A percentile compares a stretch with the other conserved stretches of the same genome.
phyloP scores from a whole-genome alignment of 30 jellyfish, hydroid and myxozoan genomes.

The Clytia hemisphaerica region DNA sequence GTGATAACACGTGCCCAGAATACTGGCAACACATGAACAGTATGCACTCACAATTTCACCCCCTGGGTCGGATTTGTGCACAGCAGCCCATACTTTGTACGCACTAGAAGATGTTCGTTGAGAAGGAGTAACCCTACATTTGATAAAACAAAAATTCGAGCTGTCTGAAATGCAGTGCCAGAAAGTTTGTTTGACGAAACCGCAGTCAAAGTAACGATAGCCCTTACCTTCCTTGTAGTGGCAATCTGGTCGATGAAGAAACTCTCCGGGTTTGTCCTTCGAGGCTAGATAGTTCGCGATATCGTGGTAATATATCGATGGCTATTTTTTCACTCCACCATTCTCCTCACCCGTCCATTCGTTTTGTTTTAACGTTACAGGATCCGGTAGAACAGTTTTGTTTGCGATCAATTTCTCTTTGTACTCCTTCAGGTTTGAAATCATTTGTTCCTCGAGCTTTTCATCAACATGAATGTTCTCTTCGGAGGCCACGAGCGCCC shows the following conservation, averaged over 20 bases:
- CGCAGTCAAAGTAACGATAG: conserved; percentile 26
- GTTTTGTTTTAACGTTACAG: background rate
- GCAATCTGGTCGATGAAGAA: conserved; percentile 33
- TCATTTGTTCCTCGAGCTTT: background rate
- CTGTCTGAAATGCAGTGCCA: conserved; percentile 3
- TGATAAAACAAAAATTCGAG: background rate
- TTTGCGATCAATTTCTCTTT: conserved; percentile 10
- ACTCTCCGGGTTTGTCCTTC: conserved; percentile 17
- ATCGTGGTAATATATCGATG: conserved; percentile 20
- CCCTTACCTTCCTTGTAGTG: conserved; percentile 46
- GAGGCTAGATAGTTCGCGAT: background rate
- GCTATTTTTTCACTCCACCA: conserved; percentile 37
- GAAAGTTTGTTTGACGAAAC: conserved; percentile 20
- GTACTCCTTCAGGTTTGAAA: background rate
- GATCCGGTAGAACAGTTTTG: no score
- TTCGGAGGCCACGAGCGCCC: conserved; percentile 4
- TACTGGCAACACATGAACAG: no score
- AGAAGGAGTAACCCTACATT: conserved; percentile 13
- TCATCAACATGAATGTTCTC: conserved; percentile 1
- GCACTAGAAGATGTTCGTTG: conserved; percentile 5
- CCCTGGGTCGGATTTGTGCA: background rate
- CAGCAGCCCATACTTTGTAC: conserved; percentile 26
- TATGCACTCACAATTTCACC: background rate
- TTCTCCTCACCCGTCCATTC: conserved; percentile 34
- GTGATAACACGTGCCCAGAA: background rate